These are phyloP conservation scores for Holothuria glaberrima DNA, from an alignment of 35 echinoderm and acorn worm species.

Conservation along the genomic window DNA sequence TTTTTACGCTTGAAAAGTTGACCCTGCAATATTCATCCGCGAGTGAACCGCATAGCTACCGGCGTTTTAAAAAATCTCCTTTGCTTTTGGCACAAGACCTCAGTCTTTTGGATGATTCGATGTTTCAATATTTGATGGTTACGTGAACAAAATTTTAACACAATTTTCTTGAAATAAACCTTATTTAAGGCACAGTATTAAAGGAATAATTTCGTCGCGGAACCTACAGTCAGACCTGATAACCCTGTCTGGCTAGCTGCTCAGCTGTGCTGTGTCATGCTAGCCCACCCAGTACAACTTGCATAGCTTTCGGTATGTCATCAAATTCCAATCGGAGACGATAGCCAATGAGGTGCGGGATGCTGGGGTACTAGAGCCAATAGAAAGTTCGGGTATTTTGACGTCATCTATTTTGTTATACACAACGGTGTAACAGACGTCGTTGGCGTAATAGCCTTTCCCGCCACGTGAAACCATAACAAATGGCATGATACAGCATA, in stretches of 20 bases:
- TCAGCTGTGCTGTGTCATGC: slow-evolving; percentile 53
- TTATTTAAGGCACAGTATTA: background rate
- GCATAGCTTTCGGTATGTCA: slow-evolving; percentile 30
- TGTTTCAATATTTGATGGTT: background rate
- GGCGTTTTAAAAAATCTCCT: slow-evolving; percentile 28
- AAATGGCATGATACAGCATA: too few species aligned
- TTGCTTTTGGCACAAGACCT: background rate
- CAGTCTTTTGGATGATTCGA: background rate
- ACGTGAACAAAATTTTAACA: background rate
- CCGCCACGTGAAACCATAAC: slow-evolving; percentile 3
- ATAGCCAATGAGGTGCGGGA: background rate
- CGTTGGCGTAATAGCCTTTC: slow-evolving; percentile 16
- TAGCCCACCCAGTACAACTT: background rate
- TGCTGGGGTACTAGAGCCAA: background rate
- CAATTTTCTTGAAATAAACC: background rate
- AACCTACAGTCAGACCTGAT: background rate
- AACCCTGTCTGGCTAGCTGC: slow-evolving; percentile 45
- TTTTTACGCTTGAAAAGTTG: slow-evolving; percentile 1
- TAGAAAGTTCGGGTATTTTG: slow-evolving; percentile 26
- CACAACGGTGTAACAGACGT: background rate
- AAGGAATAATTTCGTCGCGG: slow-evolving; percentile 55
- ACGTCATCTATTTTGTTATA: slow-evolving; percentile 44
- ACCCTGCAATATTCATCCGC: slow-evolving; percentile 53
- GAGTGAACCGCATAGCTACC: slow-evolving; percentile 16
- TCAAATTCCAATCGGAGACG: slow-evolving; percentile 20